Conservation (phyloP, 2,888 invertebrate species). For the Alloscopus bannaensis region DNA sequence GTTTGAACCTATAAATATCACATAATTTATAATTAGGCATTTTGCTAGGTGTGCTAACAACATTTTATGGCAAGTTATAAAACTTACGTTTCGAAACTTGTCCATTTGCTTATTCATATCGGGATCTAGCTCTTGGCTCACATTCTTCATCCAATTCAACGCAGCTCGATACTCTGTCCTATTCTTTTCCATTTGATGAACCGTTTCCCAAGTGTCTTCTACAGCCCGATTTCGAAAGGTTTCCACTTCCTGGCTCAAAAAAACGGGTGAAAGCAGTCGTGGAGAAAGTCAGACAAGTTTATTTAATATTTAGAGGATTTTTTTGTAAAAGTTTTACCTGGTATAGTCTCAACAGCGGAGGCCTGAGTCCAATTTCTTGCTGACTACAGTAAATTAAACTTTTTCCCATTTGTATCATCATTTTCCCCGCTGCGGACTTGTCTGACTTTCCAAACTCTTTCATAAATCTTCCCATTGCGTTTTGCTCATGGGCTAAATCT, state of each 20-base stretch:
- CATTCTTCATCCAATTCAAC: slow-evolving; percentile 99
- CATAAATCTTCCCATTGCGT: slow-evolving; percentile 93
- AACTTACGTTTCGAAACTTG: slow-evolving; percentile 93
- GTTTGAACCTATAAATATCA: slow-evolving; percentile 76
- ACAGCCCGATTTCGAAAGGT: slow-evolving; percentile 97
- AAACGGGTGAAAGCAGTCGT: neutral
- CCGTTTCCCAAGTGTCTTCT: slow-evolving; percentile 92
- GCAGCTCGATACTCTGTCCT: slow-evolving; percentile 97
- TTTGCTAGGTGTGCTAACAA: neutral
- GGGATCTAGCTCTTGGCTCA: slow-evolving; percentile 95
- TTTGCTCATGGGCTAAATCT: slow-evolving; percentile 96
- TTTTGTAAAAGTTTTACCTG: slow-evolving; percentile 78
- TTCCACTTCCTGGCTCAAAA: slow-evolving; percentile 90
- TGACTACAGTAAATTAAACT: slow-evolving; percentile 93
- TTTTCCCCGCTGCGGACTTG: slow-evolving; percentile 88
- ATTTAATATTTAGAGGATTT: neutral
- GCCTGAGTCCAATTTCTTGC: slow-evolving; percentile 90
- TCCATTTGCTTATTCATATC: slow-evolving; percentile 97
- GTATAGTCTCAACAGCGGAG: slow-evolving; percentile 90
- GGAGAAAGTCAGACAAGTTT: slow-evolving; percentile 21
- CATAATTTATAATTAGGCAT: neutral
- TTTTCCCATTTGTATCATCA: slow-evolving; percentile 90
- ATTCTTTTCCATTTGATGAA: slow-evolving; percentile 95
- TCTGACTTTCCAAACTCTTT: slow-evolving; percentile 94
- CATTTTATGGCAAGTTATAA: neutral